These are phyloP conservation scores for Suillia variegata DNA, from an alignment of 2,888 invertebrate genomes.

Conservation along the genomic window DNA sequence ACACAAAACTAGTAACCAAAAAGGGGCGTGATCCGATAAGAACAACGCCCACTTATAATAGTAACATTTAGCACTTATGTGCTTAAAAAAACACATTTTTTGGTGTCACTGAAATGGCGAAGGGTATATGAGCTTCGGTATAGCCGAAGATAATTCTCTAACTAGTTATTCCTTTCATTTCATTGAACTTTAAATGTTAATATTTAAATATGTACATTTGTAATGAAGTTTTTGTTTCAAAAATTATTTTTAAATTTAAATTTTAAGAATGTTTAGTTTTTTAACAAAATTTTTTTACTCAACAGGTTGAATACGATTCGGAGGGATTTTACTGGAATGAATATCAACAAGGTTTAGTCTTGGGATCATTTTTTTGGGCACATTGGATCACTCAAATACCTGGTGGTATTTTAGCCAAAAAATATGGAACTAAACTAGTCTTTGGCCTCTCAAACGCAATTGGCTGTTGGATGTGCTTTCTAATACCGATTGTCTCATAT, in stretches of 20 bases:
- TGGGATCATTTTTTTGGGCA: constrained; percentile 76
- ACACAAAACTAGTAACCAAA: no score
- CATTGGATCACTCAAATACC: constrained; percentile 76
- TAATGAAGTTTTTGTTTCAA: no score
- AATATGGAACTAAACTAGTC: constrained; percentile 73
- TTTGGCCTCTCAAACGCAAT: constrained; percentile 72
- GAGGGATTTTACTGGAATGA: constrained; percentile 68
- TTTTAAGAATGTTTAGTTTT: no score
- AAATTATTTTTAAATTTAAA: no score
- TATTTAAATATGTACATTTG: neutral
- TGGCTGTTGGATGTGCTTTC: constrained; percentile 69
- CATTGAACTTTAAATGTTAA: neutral
- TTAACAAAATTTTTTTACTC: neutral
- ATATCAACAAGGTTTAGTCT: constrained; percentile 67
- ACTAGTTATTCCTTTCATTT: neutral
- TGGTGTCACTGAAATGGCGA: no score
- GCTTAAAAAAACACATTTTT: no score
- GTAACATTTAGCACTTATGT: no score
- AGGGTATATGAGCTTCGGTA: no score
- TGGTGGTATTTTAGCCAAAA: constrained; percentile 71
- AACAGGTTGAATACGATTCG: constrained; percentile 45
- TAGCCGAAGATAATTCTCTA: no score
- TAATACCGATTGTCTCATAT: constrained; percentile 70
- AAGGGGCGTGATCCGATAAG: no score
- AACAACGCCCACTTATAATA: no score